These are phyloP conservation scores for Brachyhypopomus occidentalis DNA, from an alignment of 2,113 vertebrate species.

Conservation along the genomic window DNA sequence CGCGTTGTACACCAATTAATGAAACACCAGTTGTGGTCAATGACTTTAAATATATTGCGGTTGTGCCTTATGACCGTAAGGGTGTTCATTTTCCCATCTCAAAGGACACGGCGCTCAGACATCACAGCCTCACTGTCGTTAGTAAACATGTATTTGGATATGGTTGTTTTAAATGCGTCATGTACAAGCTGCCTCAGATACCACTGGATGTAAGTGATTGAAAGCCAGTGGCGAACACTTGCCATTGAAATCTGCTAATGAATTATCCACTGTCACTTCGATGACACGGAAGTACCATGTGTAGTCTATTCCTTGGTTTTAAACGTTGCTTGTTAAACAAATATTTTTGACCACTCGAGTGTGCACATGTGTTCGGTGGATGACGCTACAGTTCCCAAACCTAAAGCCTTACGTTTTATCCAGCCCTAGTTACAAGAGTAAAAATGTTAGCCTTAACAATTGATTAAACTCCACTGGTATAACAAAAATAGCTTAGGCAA, in stretches of 20 bases:
- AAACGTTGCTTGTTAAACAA: background rate
- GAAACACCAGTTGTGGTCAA: background rate
- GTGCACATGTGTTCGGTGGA: background rate
- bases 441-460: background rate
- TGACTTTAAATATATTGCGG: background rate
- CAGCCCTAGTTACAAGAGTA: constrained; percentile 7
- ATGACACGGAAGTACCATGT: background rate
- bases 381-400: background rate
- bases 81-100: background rate
- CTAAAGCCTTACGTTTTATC: background rate
- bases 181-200: background rate
- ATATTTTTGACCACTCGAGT: background rate
- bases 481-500: background rate
- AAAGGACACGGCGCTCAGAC: background rate
- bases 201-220: no score
- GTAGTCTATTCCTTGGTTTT: background rate
- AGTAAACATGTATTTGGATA: background rate
- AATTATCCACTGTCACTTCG: background rate
- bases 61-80: background rate
- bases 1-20: background rate
- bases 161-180: constrained; percentile 7
- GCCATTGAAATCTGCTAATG: background rate
- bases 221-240: background rate
- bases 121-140: background rate
- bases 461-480: no score